Evolutionary conservation across 2,113 vertebrate genomes (phyloP).

Genomic region (Ondatra zibethicus): DNA sequence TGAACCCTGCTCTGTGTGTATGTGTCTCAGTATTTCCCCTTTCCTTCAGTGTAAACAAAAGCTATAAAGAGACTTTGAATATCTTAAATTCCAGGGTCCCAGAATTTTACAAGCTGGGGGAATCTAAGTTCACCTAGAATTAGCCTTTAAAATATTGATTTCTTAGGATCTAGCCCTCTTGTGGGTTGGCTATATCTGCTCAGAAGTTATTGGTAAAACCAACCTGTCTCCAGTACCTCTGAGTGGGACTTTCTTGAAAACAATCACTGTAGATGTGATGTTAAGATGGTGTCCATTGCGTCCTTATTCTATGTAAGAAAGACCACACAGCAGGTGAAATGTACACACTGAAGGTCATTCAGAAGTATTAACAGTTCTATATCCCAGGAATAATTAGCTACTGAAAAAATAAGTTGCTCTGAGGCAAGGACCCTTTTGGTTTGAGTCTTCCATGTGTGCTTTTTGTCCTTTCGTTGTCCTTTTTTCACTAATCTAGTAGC

Average conservation of each 20-base stretch:
- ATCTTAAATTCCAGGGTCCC: neutral
- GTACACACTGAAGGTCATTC: too few relatives aligned
- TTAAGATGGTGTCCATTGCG: neutral
- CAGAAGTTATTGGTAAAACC: neutral
- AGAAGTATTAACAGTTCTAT: neutral
- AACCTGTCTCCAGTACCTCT: too few relatives aligned
- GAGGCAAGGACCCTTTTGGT: too few relatives aligned
- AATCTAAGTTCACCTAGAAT: neutral
- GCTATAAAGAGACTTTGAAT: neutral
- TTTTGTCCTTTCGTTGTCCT: neutral
- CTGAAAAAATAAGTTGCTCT: neutral
- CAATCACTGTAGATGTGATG: too few relatives aligned
- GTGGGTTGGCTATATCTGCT: neutral
- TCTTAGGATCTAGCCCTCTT: neutral
- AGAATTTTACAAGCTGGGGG: neutral
- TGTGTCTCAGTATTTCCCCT: neutral
- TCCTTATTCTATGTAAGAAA: neutral
- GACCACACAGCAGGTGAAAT: neutral
- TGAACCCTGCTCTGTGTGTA: neutral
- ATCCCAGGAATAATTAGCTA: neutral
- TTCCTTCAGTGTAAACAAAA: neutral
- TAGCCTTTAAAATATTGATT: neutral
- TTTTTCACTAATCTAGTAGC: neutral
- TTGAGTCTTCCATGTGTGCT: neutral
- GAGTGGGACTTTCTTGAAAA: neutral